Percentiles rank a stretch among this genome's conserved stretches.
Evolutionary conservation across 2,888 invertebrate genomes (phyloP).

Genomic region (Sympetrum striolatum): DNA sequence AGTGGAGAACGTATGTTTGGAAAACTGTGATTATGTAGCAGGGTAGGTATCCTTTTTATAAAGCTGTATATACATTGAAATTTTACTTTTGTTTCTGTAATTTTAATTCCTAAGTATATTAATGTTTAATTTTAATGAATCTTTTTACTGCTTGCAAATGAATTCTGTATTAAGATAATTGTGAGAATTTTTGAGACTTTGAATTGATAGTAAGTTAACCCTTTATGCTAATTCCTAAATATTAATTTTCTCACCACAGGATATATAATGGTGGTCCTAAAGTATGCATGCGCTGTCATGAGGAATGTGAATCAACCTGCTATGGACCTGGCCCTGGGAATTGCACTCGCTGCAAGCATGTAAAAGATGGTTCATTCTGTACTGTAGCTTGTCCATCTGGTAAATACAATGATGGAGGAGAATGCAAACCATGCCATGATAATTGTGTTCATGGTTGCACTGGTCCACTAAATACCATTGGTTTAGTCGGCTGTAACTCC

Average conservation of each 20-base stretch:
- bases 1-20: conserved; percentile 81
- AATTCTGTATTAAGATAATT: neutral
- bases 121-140: neutral
- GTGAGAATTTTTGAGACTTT: neutral
- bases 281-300: conserved; percentile 85
- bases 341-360: conserved; percentile 85
- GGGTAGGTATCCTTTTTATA: conserved; percentile 69
- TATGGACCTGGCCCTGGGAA: conserved; percentile 85
- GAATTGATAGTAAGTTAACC: neutral
- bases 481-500: conserved; percentile 83
- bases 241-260: conserved; percentile 61
- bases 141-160: conserved; percentile 24
- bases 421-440: conserved; percentile 81
- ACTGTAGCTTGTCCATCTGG: conserved; percentile 82
- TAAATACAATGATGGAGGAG: conserved; percentile 73
- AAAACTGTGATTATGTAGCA: conserved; percentile 77
- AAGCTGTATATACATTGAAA: neutral
- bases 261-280: conserved; percentile 81
- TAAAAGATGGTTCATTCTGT: conserved; percentile 88
- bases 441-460: conserved; percentile 91
- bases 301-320: conserved; percentile 86
- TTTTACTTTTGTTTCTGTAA: neutral
- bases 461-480: conserved; percentile 85
- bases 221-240: neutral
- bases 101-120: neutral